Conservation (phyloP, 2,113 vertebrate genomes). For the Chitala chitala region DNA sequence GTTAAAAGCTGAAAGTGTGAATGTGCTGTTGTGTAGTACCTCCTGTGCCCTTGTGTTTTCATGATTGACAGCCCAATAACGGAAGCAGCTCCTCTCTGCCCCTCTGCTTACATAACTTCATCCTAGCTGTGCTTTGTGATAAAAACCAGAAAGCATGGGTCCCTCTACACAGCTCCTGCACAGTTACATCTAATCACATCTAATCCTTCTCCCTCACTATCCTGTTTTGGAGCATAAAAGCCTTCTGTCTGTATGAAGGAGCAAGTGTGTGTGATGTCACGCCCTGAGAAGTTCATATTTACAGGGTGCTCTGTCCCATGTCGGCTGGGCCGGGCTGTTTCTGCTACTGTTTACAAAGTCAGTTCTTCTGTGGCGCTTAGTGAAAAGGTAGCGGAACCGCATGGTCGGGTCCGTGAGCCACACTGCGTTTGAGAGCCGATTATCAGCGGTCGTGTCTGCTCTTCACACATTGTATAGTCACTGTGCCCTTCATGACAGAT, state of each 20-base stretch:
- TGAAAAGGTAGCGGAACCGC: no score
- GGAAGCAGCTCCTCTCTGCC: no score
- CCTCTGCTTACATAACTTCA: not conserved
- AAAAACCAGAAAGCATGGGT: not conserved
- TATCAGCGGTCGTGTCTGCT: no score
- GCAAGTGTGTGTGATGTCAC: not conserved
- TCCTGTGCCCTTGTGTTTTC: not conserved
- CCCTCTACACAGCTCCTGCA: not conserved
- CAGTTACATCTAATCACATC: not conserved
- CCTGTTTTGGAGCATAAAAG: not conserved
- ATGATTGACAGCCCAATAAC: not conserved
- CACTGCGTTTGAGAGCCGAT: no score
- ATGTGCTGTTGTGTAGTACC: not conserved
- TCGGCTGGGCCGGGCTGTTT: not conserved
- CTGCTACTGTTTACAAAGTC: not conserved
- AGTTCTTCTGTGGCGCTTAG: no score
- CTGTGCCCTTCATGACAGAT: no score
- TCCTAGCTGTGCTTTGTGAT: not conserved
- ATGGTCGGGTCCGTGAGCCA: no score
- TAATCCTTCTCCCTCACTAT: not conserved
- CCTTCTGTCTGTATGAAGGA: not conserved
- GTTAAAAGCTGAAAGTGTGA: not conserved
- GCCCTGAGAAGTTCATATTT: not conserved
- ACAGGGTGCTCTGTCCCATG: not conserved
- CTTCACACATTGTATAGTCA: no score